Conservation (phyloP, 2,113 vertebrate species). For the Ictalurus punctatus region DNA sequence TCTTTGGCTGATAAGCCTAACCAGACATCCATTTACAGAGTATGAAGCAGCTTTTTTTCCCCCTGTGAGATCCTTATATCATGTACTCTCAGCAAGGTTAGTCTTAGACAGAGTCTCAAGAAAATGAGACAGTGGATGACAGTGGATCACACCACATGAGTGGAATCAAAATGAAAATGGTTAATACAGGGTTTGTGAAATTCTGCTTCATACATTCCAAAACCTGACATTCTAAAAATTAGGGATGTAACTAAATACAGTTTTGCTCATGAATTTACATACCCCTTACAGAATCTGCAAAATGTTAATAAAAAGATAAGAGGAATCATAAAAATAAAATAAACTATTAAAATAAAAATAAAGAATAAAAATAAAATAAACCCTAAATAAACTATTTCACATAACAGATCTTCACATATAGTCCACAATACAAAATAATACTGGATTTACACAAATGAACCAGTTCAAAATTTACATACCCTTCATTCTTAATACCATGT, state of each 20-base stretch:
- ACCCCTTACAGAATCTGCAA: no score
- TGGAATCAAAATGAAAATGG: constrained; percentile 43
- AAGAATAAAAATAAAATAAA: no score
- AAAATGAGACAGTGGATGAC: constrained; percentile 21
- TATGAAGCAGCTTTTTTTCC: constrained; percentile 50
- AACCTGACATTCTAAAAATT: not conserved
- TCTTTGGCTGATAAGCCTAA: constrained; percentile 51
- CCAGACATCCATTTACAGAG: constrained; percentile 60
- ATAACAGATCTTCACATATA: no score
- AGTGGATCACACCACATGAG: not conserved
- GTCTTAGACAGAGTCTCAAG: not conserved
- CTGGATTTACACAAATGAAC: no score
- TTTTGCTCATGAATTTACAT: no score
- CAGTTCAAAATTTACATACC: no score
- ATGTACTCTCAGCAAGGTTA: constrained; percentile 59
- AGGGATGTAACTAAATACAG: not conserved
- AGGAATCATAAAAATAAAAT: no score
- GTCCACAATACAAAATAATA: no score
- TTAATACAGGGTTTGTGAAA: not conserved
- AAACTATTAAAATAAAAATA: no score
- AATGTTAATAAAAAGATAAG: no score
- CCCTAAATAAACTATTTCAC: no score
- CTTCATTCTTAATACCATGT: no score
- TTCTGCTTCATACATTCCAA: not conserved
- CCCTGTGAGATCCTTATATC: constrained; percentile 54